These are phyloP conservation scores for Tragelaphus scriptus DNA, from an alignment of 2,113 vertebrate species.

Conservation along the genomic window DNA sequence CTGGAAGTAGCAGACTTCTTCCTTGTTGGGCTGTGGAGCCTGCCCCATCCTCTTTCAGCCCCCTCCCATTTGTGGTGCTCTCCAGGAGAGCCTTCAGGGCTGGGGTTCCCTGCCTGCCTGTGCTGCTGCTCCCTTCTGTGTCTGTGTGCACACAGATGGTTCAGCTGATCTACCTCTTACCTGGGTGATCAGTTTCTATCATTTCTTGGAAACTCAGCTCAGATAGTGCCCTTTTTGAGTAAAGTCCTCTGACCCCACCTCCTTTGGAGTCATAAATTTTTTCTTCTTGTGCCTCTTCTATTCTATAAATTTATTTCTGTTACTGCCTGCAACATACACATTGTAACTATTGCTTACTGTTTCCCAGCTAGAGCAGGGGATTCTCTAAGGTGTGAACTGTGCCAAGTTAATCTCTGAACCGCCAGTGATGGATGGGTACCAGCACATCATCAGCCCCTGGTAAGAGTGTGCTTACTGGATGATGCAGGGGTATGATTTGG, in stretches of 20 bases:
- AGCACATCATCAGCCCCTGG: background rate
- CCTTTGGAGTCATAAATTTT: background rate
- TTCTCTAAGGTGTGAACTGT: too few species aligned
- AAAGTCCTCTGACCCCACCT: background rate
- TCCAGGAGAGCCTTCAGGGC: background rate
- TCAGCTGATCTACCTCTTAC: background rate
- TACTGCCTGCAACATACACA: too few species aligned
- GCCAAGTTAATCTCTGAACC: too few species aligned
- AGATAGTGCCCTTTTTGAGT: background rate
- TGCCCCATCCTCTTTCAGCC: accelerated
- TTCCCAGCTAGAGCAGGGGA: background rate
- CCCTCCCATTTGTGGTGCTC: background rate
- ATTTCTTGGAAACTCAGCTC: background rate
- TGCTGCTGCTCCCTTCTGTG: background rate
- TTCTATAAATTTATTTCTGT: background rate
- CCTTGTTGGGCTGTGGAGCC: accelerated
- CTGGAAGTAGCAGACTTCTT: accelerated
- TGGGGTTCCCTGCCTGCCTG: accelerated
- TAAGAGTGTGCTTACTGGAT: background rate
- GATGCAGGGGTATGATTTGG: background rate
- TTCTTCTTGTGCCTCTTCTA: background rate
- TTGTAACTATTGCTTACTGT: background rate
- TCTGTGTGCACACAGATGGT: background rate
- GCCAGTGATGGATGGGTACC: background rate
- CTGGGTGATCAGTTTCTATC: background rate